phyloP scores from a whole-genome alignment of 23 tunicate genomes.

The Pegea sp. region DNA sequence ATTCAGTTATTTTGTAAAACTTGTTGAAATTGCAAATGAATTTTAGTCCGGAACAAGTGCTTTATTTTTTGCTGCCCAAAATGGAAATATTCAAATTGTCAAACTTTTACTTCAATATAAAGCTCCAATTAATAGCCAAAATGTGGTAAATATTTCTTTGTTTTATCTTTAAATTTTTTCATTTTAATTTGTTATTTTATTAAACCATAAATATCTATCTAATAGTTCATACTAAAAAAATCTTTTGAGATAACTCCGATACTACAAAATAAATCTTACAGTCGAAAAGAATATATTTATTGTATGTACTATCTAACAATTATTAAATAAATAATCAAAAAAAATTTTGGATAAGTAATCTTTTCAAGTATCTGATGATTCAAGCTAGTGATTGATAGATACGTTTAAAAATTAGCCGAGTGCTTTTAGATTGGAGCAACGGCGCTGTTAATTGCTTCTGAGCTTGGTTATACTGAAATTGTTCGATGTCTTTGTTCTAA shows the following conservation, averaged over 20 bases:
- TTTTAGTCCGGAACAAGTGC: slow-evolving; percentile 39
- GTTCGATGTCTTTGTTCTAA: slow-evolving; percentile 20
- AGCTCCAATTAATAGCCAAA: slow-evolving; percentile 22
- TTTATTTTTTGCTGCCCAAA: slow-evolving; percentile 45
- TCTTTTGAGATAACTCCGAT: background rate
- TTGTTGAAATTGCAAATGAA: no score
- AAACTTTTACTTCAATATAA: slow-evolving; percentile 9
- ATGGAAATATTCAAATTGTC: slow-evolving; percentile 20
- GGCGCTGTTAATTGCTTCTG: slow-evolving; percentile 26
- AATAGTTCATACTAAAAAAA: background rate
- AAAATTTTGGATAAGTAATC: no score
- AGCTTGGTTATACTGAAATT: slow-evolving; percentile 22
- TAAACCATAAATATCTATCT: background rate
- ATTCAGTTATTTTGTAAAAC: background rate
- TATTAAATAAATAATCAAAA: no score
- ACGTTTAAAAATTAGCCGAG: background rate
- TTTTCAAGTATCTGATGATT: no score
- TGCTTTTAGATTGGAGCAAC: slow-evolving; percentile 28
- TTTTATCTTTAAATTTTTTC: background rate
- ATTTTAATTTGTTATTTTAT: background rate
- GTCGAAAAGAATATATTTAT: no score
- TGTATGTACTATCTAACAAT: no score
- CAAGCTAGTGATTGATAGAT: no score
- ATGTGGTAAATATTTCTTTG: slow-evolving; percentile 8
- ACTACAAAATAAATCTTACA: no score